phyloP scores from a whole-genome alignment of 2,888 invertebrate genomes.

The Dicranocentrus wangi region DNA sequence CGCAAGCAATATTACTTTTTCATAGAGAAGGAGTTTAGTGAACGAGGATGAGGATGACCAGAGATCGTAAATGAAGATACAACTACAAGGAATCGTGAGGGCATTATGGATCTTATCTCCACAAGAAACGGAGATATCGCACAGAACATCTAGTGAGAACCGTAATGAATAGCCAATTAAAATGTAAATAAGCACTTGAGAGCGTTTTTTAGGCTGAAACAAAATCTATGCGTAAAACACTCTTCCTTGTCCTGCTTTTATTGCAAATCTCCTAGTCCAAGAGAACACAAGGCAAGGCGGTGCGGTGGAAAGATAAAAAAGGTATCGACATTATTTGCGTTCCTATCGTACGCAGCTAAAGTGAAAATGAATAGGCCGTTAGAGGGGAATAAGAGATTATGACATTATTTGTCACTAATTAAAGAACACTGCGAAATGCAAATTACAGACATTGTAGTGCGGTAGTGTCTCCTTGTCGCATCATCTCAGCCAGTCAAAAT shows the following conservation, averaged over 20 bases:
- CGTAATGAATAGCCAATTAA: slow-evolving; percentile 48
- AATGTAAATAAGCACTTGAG: slow-evolving; percentile 46
- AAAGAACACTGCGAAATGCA: slow-evolving; percentile 11
- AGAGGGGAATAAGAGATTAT: slow-evolving; percentile 8
- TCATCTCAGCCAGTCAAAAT: slow-evolving; percentile 12
- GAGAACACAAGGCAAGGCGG: background rate
- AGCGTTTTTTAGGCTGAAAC: slow-evolving; percentile 21
- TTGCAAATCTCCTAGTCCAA: slow-evolving; percentile 25
- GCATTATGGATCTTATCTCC: slow-evolving; percentile 10
- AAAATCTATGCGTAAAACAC: background rate
- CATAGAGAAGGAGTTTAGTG: background rate
- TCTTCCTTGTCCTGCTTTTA: slow-evolving; percentile 36
- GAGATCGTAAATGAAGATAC: slow-evolving; percentile 12
- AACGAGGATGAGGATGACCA: background rate
- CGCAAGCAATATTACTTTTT: background rate
- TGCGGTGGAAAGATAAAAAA: too few relatives aligned
- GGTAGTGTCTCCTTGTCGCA: slow-evolving; percentile 28
- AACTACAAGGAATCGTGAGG: slow-evolving; percentile 9
- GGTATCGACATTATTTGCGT: too few relatives aligned
- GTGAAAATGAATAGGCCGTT: background rate
- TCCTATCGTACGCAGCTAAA: background rate
- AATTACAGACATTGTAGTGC: slow-evolving; percentile 19
- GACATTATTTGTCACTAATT: slow-evolving; percentile 48
- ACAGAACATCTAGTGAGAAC: background rate
- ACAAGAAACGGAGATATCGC: background rate